Evolutionary conservation across 2,888 invertebrate genomes (phyloP), one percentile per base, ranked within the genome.

Genomic region (Aphodius granarius): DNA sequence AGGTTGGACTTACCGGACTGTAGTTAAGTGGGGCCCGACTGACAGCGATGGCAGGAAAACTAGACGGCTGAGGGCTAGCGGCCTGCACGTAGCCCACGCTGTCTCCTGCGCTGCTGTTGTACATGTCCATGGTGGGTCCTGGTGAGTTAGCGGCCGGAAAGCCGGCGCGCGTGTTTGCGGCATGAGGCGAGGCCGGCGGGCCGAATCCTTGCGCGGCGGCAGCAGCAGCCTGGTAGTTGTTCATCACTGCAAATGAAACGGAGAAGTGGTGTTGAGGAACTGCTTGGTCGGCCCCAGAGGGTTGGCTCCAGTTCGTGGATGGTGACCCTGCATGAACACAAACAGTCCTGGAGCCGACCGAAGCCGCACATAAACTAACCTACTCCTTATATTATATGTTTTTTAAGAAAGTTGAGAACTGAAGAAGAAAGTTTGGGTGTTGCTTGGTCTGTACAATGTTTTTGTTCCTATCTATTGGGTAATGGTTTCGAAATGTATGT

Each of bases 11-110:
- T 90, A 95, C 95, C 92, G 95, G 95, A 91, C 94, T 95, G 89
- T 95, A 95, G 91, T 95, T 95, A 89, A 95, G 93, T 88, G 95
- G 95, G 86, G 96, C 95, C 87, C 95, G 94, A 91, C 95, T 96
- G 86, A 96, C 96, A 84, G 96, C 96, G 88, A 97, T 96, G 83
- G 95, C 94, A 86, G 97, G 96, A 90, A 97, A 97, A 85, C 96
- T 96, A 86, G 97, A 95, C 83, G 97, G 97, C 89, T 98, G 98
- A 84, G 98, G 97, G 89, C 97, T 97, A 83, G 97, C 96, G 84
- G 97, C 97, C 90, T 97, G 97, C 86, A 97, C 97, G 89, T 97
- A 98, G 87, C 97, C 96, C 83, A 90, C 89, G 86, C 94, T 95
- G 86, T 96, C 96, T 79, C 89, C 91, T 81, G 92, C 93, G 83